Conservation (phyloP, 2,888 invertebrate genomes). For the Aporophyla lueneburgensis region DNA sequence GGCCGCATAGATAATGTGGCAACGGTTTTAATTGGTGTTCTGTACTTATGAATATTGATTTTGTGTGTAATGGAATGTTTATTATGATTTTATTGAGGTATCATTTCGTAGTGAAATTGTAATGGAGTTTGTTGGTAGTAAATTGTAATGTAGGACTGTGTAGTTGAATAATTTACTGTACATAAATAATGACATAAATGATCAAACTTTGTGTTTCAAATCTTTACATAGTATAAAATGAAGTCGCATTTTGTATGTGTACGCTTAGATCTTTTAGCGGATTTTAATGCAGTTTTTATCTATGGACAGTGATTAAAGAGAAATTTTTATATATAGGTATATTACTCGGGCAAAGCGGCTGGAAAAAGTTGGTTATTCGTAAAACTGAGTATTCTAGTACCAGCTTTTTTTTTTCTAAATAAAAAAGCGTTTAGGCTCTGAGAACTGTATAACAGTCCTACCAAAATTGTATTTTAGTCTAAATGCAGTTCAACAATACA, state of each 20-base stretch:
- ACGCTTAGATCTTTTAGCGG: too few species aligned
- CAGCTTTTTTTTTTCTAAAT: too few species aligned
- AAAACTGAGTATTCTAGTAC: neutral
- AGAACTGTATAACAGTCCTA: neutral
- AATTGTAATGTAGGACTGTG: neutral
- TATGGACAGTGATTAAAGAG: too few species aligned
- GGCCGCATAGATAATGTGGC: constrained; percentile 75
- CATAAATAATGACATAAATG: too few species aligned
- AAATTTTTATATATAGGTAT: too few species aligned
- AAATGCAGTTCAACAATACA: constrained; percentile 20
- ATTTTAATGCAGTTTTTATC: too few species aligned
- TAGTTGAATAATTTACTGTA: neutral
- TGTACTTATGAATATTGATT: constrained; percentile 67
- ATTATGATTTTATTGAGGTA: constrained; percentile 30
- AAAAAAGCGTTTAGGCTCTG: too few species aligned
- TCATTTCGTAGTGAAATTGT: constrained; percentile 1
- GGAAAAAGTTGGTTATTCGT: too few species aligned
- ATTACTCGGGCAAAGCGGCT: too few species aligned
- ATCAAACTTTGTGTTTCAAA: neutral
- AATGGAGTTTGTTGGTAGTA: neutral
- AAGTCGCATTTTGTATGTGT: too few species aligned
- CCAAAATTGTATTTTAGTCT: neutral
- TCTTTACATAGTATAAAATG: too few species aligned
- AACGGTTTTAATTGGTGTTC: constrained; percentile 68
- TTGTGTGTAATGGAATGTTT: constrained; percentile 31